phyloP scores from a whole-genome alignment of 2,888 invertebrate species.

The Sphaerophoria rueppellii region DNA sequence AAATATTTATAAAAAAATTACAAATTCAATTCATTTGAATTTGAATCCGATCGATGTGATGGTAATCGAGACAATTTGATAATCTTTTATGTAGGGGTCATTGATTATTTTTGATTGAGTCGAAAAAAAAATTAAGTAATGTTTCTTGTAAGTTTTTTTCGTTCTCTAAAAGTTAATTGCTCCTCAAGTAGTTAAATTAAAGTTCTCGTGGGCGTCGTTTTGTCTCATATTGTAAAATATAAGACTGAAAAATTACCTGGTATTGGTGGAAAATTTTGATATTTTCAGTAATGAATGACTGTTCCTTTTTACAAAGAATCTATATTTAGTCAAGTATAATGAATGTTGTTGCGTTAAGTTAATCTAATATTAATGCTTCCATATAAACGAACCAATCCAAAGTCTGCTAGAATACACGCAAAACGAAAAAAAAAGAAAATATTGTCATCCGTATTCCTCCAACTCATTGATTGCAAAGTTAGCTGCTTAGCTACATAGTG shows the following conservation, averaged over 20 bases:
- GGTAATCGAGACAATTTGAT: slow-evolving; percentile 21
- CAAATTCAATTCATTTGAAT: slow-evolving; percentile 8
- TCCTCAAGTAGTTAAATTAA: not conserved
- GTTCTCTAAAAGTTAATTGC: not conserved
- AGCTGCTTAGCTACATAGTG: not conserved
- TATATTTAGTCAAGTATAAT: slow-evolving; percentile 27
- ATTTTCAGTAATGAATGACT: not conserved
- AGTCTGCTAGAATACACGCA: not conserved
- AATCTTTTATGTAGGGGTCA: slow-evolving; percentile 26
- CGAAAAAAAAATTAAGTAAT: slow-evolving; percentile 28
- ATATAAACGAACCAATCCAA: slow-evolving; percentile 15
- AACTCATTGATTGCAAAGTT: not conserved
- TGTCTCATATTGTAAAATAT: not conserved
- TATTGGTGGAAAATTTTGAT: slow-evolving; percentile 23
- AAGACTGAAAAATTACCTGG: not conserved
- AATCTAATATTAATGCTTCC: slow-evolving; percentile 8
- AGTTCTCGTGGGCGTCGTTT: not conserved
- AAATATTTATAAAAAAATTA: slow-evolving; percentile 32
- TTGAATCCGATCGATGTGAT: slow-evolving; percentile 20
- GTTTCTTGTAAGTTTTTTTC: slow-evolving; percentile 26
- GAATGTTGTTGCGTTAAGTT: not conserved
- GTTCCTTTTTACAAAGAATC: slow-evolving; percentile 3
- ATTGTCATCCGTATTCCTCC: not conserved
- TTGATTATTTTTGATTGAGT: slow-evolving; percentile 27
- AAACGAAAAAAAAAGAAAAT: not conserved